These are phyloP conservation scores for Cyanoderma ruficeps DNA, from an alignment of 2,113 vertebrate species.

Conservation along the genomic window DNA sequence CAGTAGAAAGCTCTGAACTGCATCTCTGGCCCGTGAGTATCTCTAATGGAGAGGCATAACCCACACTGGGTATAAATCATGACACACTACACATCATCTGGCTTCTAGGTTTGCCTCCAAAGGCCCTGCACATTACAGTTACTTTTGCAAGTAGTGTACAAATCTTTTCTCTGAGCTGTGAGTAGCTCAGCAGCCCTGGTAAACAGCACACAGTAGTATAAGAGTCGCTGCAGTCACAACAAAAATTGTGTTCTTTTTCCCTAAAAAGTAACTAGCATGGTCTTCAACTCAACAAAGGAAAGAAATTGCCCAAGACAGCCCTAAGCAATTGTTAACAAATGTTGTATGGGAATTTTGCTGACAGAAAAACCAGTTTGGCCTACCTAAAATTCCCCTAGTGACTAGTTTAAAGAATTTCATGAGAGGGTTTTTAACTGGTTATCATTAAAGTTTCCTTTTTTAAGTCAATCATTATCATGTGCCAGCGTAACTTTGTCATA, in stretches of 20 bases:
- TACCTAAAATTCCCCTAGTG: background rate
- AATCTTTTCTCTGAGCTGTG: background rate
- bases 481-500: background rate
- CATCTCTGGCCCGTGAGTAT: background rate
- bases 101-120: background rate
- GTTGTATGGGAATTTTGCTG: background rate
- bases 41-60: background rate
- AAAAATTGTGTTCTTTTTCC: background rate
- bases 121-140: background rate
- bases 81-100: background rate
- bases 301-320: background rate
- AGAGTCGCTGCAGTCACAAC: background rate
- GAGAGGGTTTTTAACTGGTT: background rate
- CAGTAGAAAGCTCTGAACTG: background rate
- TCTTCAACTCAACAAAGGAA: background rate
- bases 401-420: background rate
- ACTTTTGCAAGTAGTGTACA: background rate
- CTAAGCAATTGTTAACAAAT: background rate
- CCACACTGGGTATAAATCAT: background rate
- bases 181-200: background rate
- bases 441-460: background rate
- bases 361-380: background rate
- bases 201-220: background rate
- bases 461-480: background rate
- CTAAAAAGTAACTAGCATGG: background rate